Percentiles rank a stretch among this genome's conserved stretches.
These are phyloP conservation scores for Strongylocentrotus purpuratus DNA, from an alignment of 35 echinoderm and acorn worm genomes.

Conservation along the genomic window DNA sequence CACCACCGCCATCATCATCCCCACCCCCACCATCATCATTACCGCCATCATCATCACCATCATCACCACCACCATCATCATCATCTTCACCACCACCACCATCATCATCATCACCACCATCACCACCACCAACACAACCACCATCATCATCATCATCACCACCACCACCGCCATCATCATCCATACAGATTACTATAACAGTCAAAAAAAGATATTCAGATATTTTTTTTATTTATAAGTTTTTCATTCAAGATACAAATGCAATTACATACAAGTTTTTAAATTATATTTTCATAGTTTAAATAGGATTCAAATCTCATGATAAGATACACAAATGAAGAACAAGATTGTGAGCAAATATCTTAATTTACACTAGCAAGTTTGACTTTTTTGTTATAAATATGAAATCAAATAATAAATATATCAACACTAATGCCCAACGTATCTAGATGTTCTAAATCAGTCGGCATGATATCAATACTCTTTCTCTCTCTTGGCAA, in stretches of 20 bases:
- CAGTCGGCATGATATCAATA: not conserved
- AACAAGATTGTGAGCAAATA: not conserved
- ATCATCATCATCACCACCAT: too few species aligned
- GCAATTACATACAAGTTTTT: slow-evolving; percentile 39
- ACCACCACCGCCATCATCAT: too few species aligned
- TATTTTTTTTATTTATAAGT: slow-evolving; percentile 32
- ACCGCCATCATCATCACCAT: too few species aligned
- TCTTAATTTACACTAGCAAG: slow-evolving; percentile 28
- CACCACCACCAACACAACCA: too few species aligned
- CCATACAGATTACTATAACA: not conserved
- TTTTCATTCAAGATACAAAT: slow-evolving; percentile 44
- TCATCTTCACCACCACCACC: too few species aligned
- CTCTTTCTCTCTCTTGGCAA: not conserved
- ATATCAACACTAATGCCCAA: not conserved
- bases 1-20: too few species aligned
- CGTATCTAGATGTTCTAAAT: not conserved
- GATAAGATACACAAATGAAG: not conserved
- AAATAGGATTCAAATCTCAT: slow-evolving; percentile 21
- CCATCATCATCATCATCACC: too few species aligned
- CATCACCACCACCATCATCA: too few species aligned
- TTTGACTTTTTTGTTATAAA: slow-evolving; percentile 18
- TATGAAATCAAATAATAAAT: slow-evolving; percentile 39
- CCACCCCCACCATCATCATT: too few species aligned
- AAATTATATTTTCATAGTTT: slow-evolving; percentile 39
- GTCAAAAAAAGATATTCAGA: not conserved